These are phyloP conservation scores for Trichonephila clavata DNA, from an alignment of 1,140 invertebrate species.

Conservation along the genomic window DNA sequence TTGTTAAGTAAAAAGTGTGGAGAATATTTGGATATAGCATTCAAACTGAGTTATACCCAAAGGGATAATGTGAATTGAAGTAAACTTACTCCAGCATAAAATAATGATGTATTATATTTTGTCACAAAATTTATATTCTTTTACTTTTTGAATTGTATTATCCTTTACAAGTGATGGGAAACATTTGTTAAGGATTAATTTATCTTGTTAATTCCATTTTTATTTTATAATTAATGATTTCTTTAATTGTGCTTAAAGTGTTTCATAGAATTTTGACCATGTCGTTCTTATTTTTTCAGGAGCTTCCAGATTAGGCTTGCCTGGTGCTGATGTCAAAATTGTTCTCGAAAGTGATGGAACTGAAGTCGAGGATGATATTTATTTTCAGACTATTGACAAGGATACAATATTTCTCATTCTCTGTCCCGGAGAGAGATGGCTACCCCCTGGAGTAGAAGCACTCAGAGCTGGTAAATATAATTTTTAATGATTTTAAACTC, in stretches of 20 bases:
- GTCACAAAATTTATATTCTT: too few relatives aligned
- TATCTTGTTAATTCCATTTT: too few relatives aligned
- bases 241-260: not conserved
- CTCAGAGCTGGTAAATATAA: conserved; percentile 89
- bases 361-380: conserved; percentile 96
- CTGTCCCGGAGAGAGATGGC: conserved; percentile 93
- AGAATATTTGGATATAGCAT: too few relatives aligned
- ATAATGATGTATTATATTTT: too few relatives aligned
- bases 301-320: conserved; percentile 93
- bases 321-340: conserved; percentile 84
- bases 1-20: too few relatives aligned
- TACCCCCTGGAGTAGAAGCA: conserved; percentile 91
- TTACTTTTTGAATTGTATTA: too few relatives aligned
- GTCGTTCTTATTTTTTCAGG: conserved; percentile 82
- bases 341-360: conserved; percentile 96
- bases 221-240: too few relatives aligned
- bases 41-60: too few relatives aligned
- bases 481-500: not conserved
- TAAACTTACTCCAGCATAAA: too few relatives aligned
- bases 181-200: too few relatives aligned
- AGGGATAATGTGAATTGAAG: too few relatives aligned
- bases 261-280: not conserved
- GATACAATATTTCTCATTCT: conserved; percentile 94
- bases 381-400: conserved; percentile 93
- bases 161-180: too few relatives aligned